Conservation (phyloP, 2,888 invertebrate genomes). For the Scaptomyza flava region DNA sequence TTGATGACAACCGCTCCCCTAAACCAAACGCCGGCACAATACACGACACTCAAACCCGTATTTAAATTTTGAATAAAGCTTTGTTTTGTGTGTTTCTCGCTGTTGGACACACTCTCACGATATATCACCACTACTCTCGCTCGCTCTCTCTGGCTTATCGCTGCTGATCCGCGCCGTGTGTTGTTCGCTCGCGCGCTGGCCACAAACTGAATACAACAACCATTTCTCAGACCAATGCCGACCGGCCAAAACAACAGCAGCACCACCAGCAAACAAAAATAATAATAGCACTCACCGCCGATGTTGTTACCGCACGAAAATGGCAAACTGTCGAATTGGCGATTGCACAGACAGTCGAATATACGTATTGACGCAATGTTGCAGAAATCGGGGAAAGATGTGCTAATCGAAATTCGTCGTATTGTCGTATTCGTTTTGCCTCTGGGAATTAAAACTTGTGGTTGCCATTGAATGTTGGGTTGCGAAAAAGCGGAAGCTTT, state of each 20-base stretch:
- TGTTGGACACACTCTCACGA: conserved; percentile 17
- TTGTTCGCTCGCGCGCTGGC: conserved; percentile 61
- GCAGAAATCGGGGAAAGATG: conserved; percentile 30
- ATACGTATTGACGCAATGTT: conserved; percentile 26
- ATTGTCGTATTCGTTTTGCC: conserved; percentile 8
- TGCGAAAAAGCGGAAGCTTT: conserved; percentile 40
- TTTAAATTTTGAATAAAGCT: conserved; percentile 8
- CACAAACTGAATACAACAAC: conserved; percentile 64
- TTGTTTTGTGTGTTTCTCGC: conserved; percentile 1
- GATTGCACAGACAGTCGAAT: conserved; percentile 12
- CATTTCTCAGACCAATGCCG: conserved; percentile 58
- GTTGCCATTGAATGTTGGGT: conserved; percentile 34
- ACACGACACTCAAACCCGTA: conserved; percentile 7
- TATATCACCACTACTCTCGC: background rate
- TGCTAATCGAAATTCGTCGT: conserved; percentile 46
- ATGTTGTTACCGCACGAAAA: conserved; percentile 57
- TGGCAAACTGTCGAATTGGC: conserved; percentile 24
- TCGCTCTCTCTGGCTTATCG: background rate
- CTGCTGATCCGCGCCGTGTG: conserved; percentile 52
- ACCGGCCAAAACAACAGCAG: conserved; percentile 41
- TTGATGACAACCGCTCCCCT: conserved; percentile 3
- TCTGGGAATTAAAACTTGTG: conserved; percentile 23
- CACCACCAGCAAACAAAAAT: conserved; percentile 24
- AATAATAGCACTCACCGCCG: conserved; percentile 49
- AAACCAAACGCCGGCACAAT: conserved; percentile 3